These are phyloP conservation scores for Tetraneura akinire DNA, from an alignment of 1,140 invertebrate species.

Conservation along the genomic window DNA sequence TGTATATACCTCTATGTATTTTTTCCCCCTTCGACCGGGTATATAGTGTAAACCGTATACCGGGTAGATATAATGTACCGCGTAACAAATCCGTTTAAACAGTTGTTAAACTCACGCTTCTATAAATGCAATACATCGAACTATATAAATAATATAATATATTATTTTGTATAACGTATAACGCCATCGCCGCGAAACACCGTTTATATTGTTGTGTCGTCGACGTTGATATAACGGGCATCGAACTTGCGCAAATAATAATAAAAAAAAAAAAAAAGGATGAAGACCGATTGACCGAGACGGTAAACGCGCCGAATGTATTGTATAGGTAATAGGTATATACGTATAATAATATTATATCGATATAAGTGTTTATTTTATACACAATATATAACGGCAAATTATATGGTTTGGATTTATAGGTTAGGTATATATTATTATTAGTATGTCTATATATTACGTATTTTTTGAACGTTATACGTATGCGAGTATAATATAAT, in stretches of 20 bases:
- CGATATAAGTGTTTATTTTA: conserved; percentile 27
- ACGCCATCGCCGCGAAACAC: conserved; percentile 10
- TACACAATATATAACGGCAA: conserved; percentile 18
- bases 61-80: neutral
- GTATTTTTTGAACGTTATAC: too few relatives aligned
- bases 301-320: neutral
- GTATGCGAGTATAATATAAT: too few relatives aligned
- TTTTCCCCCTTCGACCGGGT: too few relatives aligned
- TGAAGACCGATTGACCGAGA: conserved; percentile 41
- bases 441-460: too few relatives aligned
- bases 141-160: neutral
- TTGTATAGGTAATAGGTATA: too few relatives aligned
- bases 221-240: conserved; percentile 24
- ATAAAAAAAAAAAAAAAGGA: neutral
- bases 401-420: neutral
- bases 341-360: too few relatives aligned
- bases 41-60: too few relatives aligned
- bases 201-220: conserved; percentile 11
- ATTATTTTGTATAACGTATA: too few relatives aligned
- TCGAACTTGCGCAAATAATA: conserved; percentile 9
- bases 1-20: too few relatives aligned
- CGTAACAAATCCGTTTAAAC: conserved; percentile 13
- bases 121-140: neutral
- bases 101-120: neutral
- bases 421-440: neutral